Conservation (phyloP, 1,140 invertebrate species). For the Triops cancriformis region DNA sequence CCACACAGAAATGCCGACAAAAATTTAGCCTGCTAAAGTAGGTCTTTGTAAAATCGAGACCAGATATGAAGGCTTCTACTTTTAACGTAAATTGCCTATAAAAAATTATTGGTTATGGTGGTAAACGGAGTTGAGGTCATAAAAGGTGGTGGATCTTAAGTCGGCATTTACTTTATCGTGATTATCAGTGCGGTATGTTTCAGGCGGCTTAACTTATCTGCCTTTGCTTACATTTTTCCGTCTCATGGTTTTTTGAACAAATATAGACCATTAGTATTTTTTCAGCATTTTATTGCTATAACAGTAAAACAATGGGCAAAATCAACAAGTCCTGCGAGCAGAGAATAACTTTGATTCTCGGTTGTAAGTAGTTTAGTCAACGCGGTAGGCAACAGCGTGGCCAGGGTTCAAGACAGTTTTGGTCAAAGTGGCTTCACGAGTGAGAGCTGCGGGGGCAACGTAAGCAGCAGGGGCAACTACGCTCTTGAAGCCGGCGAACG, state of each 20-base stretch:
- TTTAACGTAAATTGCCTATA: no score
- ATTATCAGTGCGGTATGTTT: background rate
- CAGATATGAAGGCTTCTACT: no score
- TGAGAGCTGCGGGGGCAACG: slow-evolving; percentile 34
- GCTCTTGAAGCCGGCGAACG: slow-evolving; percentile 20
- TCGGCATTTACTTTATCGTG: no score
- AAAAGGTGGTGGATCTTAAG: no score
- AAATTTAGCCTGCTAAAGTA: no score
- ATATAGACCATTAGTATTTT: background rate
- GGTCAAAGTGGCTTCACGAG: slow-evolving; percentile 39
- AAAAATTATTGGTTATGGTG: no score
- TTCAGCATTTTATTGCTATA: background rate
- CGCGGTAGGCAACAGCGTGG: slow-evolving; percentile 40
- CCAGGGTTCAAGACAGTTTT: slow-evolving; percentile 39
- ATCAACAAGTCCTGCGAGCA: background rate
- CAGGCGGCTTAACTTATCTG: background rate
- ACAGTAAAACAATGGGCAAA: background rate
- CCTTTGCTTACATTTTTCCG: background rate
- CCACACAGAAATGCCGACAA: no score
- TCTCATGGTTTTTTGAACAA: background rate
- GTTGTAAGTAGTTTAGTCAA: slow-evolving; percentile 34
- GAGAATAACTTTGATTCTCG: background rate
- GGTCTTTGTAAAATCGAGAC: no score
- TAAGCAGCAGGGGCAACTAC: slow-evolving; percentile 33
- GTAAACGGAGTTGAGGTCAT: no score